phyloP scores from a whole-genome alignment of 2,888 invertebrate species.

The Pseudanteris insignis region DNA sequence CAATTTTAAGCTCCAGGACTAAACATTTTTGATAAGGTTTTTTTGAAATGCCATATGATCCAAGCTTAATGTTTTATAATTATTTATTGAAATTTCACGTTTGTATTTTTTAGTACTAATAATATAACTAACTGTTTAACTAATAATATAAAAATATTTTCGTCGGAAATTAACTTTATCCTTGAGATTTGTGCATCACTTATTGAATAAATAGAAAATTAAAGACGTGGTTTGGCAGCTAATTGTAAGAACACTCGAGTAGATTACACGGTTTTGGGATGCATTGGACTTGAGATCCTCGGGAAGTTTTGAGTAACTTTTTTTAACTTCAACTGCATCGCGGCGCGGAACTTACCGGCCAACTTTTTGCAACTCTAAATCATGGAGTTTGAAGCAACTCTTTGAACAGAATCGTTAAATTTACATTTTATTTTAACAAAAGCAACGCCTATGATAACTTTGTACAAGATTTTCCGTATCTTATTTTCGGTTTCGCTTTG shows the following conservation, averaged over 20 bases:
- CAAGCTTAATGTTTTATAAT: too few relatives aligned
- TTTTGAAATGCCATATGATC: too few relatives aligned
- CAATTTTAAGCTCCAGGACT: too few relatives aligned
- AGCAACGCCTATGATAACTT: conserved; percentile 29
- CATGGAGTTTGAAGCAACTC: conserved; percentile 38
- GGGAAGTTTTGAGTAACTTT: conserved; percentile 36
- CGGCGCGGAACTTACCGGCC: conserved; percentile 24
- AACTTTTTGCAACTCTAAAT: conserved; percentile 42
- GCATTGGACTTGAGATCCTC: conserved; percentile 33
- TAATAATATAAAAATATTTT: too few relatives aligned
- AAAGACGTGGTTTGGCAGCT: conserved; percentile 20
- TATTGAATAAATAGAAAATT: conserved; percentile 32
- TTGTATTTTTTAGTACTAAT: too few relatives aligned
- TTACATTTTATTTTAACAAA: conserved; percentile 40
- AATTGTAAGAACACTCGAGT: conserved; percentile 37
- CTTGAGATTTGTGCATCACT: too few relatives aligned
- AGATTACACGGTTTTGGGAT: conserved; percentile 39
- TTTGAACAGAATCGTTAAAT: conserved; percentile 35
- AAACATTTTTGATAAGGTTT: too few relatives aligned
- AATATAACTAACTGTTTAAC: too few relatives aligned
- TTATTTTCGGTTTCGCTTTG: conserved; percentile 21
- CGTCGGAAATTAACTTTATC: too few relatives aligned
- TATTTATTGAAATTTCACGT: too few relatives aligned
- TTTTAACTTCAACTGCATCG: conserved; percentile 9
- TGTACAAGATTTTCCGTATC: conserved; percentile 13